Evolutionary conservation across 2,888 invertebrate genomes (phyloP).

Genomic region (Priocnemis perturbator): DNA sequence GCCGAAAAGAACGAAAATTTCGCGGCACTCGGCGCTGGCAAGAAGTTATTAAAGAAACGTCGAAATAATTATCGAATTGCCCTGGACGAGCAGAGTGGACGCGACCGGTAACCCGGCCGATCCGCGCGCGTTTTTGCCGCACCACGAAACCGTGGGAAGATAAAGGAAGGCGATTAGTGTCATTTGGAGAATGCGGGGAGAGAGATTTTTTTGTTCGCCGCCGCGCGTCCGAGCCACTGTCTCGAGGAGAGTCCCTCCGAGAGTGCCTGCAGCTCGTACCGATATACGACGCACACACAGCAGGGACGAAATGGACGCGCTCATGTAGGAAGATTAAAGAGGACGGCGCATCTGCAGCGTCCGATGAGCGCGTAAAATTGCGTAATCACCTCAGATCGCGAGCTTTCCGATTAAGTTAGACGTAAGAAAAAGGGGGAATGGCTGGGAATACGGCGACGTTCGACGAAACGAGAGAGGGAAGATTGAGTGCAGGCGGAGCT

Average conservation of each 20-base stretch:
- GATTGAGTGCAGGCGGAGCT: too few relatives aligned
- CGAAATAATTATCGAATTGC: slow-evolving; percentile 73
- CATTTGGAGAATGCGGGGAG: slow-evolving; percentile 72
- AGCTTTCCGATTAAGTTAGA: not conserved
- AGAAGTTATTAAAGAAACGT: slow-evolving; percentile 70
- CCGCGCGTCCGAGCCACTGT: slow-evolving; percentile 49
- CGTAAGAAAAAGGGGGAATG: too few relatives aligned
- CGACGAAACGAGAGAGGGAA: too few relatives aligned
- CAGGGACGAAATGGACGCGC: not conserved
- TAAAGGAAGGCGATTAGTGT: slow-evolving; percentile 75
- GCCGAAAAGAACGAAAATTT: slow-evolving; percentile 45
- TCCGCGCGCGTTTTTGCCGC: slow-evolving; percentile 62
- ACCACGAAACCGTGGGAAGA: slow-evolving; percentile 73
- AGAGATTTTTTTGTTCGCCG: slow-evolving; percentile 71
- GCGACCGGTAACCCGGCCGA: slow-evolving; percentile 31
- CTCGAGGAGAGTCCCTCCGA: slow-evolving; percentile 29
- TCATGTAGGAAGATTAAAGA: slow-evolving; percentile 9
- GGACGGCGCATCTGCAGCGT: not conserved
- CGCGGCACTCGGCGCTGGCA: slow-evolving; percentile 53
- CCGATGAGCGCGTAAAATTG: not conserved
- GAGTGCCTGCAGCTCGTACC: slow-evolving; percentile 5
- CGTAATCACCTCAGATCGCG: not conserved
- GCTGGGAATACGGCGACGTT: too few relatives aligned
- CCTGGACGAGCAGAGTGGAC: slow-evolving; percentile 53
- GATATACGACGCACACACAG: not conserved